These are phyloP conservation scores for Leucoraja ocellata DNA, from an alignment of 2,797 vertebrate genomes.

Conservation along the genomic window DNA sequence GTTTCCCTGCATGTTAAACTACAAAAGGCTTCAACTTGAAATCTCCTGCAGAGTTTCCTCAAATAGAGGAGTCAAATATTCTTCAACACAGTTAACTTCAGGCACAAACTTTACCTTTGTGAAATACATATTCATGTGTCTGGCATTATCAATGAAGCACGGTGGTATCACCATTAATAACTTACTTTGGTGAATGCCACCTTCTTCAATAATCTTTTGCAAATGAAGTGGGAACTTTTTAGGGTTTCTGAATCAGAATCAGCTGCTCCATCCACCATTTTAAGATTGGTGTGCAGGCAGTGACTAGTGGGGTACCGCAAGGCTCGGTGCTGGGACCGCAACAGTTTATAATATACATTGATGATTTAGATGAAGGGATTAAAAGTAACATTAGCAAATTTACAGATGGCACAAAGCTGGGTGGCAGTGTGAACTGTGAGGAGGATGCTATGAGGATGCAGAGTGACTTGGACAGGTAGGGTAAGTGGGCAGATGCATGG, in stretches of 20 bases:
- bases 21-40: conserved; percentile 34
- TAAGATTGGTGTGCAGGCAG: not conserved
- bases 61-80: conserved; percentile 21
- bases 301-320: too few species aligned
- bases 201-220: conserved; percentile 25
- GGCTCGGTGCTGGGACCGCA: too few species aligned
- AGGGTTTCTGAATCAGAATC: not conserved
- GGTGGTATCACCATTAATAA: not conserved
- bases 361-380: too few species aligned
- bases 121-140: conserved; percentile 5
- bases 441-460: too few species aligned
- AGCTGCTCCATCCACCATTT: not conserved
- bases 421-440: too few species aligned
- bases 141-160: not conserved
- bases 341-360: too few species aligned
- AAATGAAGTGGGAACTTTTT: not conserved
- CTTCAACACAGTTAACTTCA: conserved; percentile 23
- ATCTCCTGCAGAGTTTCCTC: conserved; percentile 33
- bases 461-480: too few species aligned
- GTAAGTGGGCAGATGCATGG: too few species aligned
- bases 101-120: conserved; percentile 2
- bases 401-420: too few species aligned
- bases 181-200: conserved; percentile 25
- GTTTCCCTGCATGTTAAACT: not conserved
- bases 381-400: too few species aligned